phyloP scores from a whole-genome alignment of 2,888 invertebrate species.

The Amblyjoppa proteus region DNA sequence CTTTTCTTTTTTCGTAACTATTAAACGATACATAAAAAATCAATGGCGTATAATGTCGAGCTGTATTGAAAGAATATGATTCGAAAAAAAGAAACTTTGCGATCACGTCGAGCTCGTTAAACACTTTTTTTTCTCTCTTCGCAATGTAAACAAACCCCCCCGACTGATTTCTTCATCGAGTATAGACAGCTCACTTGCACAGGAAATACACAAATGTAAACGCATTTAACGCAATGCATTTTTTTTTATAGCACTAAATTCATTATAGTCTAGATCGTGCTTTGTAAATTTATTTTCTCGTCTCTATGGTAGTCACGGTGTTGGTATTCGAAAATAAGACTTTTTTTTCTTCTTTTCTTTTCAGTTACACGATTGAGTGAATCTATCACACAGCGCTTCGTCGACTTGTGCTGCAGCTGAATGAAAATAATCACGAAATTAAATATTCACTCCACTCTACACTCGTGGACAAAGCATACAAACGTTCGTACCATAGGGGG shows the following conservation, averaged over 20 bases:
- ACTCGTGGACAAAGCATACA: conserved; percentile 43
- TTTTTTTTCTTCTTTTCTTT: conserved; percentile 42
- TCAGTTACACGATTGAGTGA: conserved; percentile 19
- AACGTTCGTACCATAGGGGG: conserved; percentile 77
- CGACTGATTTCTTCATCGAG: background rate
- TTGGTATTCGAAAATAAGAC: conserved; percentile 46
- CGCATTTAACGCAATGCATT: conserved; percentile 50
- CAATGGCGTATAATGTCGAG: conserved; percentile 46
- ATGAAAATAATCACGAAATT: conserved; percentile 49
- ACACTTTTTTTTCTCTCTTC: conserved; percentile 51
- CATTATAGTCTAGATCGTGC: conserved; percentile 31
- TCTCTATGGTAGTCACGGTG: conserved; percentile 73
- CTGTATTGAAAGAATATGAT: conserved; percentile 46
- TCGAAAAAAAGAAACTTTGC: conserved; percentile 62
- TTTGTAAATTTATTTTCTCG: conserved; percentile 56
- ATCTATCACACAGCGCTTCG: conserved; percentile 41
- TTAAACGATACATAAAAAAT: conserved; percentile 41
- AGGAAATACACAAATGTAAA: conserved; percentile 59
- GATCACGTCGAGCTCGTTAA: conserved; percentile 72
- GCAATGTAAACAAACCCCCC: conserved; percentile 11
- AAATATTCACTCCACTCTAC: conserved; percentile 8
- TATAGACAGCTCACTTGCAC: conserved; percentile 41
- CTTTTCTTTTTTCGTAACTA: conserved; percentile 1
- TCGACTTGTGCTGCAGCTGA: conserved; percentile 61
- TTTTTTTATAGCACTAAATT: conserved; percentile 28